phyloP scores from a whole-genome alignment of 2,888 invertebrate species.

The Lordiphosa andalusiaca region DNA sequence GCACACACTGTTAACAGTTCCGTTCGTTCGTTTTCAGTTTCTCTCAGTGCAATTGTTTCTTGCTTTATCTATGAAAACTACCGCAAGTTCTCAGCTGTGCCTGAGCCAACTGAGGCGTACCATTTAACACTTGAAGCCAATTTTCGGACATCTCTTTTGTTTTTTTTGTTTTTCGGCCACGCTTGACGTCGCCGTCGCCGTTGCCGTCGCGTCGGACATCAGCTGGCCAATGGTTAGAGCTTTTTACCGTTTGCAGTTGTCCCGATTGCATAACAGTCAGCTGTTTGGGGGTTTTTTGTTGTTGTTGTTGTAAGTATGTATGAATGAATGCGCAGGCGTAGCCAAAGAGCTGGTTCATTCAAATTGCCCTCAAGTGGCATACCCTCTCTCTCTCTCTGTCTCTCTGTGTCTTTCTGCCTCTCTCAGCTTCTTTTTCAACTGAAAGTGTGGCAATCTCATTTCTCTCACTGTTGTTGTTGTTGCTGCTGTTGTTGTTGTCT shows the following conservation, averaged over 20 bases:
- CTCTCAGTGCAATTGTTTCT: neutral
- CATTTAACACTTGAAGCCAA: slow-evolving; percentile 43
- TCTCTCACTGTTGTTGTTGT: slow-evolving; percentile 46
- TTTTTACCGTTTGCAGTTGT: slow-evolving; percentile 20
- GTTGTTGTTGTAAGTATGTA: neutral
- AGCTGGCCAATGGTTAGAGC: slow-evolving; percentile 34
- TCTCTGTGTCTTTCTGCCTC: neutral
- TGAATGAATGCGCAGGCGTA: slow-evolving; percentile 29
- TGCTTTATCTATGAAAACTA: neutral
- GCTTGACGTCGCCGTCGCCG: slow-evolving; percentile 21
- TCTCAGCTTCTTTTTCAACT: slow-evolving; percentile 15
- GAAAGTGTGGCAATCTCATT: slow-evolving; percentile 70
- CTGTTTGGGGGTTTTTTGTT: neutral
- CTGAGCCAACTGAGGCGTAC: slow-evolving; percentile 38
- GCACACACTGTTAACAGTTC: too few species aligned
- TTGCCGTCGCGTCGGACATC: slow-evolving; percentile 3
- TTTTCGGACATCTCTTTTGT: slow-evolving; percentile 14
- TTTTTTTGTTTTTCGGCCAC: slow-evolving; percentile 10
- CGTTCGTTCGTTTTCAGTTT: neutral
- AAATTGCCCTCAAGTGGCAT: neutral
- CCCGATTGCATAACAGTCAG: slow-evolving; percentile 14
- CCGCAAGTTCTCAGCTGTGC: slow-evolving; percentile 12
- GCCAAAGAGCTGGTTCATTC: slow-evolving; percentile 4
- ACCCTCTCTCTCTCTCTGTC: neutral
- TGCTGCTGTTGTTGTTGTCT: slow-evolving; percentile 32